Conservation (phyloP, 2,797 vertebrate genomes). For the Sebastes trivittatus region DNA sequence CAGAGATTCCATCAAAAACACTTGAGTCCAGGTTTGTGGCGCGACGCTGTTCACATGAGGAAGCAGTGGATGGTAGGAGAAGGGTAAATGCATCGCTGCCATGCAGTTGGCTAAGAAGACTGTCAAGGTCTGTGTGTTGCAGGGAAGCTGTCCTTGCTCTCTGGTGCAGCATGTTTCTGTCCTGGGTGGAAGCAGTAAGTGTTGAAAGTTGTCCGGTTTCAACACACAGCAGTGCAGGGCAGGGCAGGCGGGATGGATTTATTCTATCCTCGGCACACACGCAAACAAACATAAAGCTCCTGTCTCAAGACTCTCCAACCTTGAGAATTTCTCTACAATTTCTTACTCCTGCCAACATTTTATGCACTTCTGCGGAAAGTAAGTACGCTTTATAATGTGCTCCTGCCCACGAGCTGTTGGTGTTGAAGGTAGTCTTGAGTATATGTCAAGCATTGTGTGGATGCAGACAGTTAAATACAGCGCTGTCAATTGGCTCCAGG, state of each 20-base stretch:
- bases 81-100: constrained; percentile 41
- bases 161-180: constrained; percentile 46
- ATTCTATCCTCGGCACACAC: neutral
- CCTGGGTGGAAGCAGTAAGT: constrained; percentile 56
- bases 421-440: constrained; percentile 21
- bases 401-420: constrained; percentile 20
- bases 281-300: constrained; percentile 33
- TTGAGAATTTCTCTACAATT: neutral
- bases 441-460: constrained; percentile 10
- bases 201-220: constrained; percentile 28
- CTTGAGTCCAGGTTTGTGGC: constrained; percentile 24
- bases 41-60: constrained; percentile 13
- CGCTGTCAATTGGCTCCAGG: constrained; percentile 33
- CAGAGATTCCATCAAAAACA: constrained; percentile 19
- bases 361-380: constrained; percentile 23
- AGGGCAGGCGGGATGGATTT: constrained; percentile 16
- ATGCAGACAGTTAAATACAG: constrained; percentile 39
- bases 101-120: constrained; percentile 40
- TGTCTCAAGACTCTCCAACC: constrained; percentile 5
- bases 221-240: constrained; percentile 1
- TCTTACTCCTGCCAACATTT: neutral
- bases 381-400: constrained; percentile 1
- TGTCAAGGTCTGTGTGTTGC: constrained; percentile 26
- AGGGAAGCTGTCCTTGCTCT: constrained; percentile 10
- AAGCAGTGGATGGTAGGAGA: constrained; percentile 37